Percentiles rank a stretch among this genome's conserved stretches.
phyloP scores from a whole-genome alignment of 2,113 vertebrate species.

The Meriones unguiculatus region DNA sequence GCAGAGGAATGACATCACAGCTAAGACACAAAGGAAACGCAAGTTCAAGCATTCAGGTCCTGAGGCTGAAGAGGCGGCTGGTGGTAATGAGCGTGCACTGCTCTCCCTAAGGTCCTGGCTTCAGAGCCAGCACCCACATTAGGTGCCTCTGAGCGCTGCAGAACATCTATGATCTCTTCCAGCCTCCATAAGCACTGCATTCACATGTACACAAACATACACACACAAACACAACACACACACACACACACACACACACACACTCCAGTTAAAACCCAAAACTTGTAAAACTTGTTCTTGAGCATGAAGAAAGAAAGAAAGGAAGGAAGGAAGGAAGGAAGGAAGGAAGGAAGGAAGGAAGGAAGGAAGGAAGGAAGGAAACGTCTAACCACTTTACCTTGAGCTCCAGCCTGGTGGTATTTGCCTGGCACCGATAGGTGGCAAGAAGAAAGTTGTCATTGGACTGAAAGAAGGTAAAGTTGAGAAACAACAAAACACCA shows the following conservation, averaged over 20 bases:
- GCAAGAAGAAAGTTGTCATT: conserved; percentile 97
- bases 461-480: conserved; percentile 86
- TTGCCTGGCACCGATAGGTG: conserved; percentile 98
- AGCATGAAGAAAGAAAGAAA: background rate
- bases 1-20: background rate
- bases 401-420: conserved; percentile 96
- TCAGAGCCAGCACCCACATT: too few species aligned
- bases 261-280: background rate
- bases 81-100: background rate
- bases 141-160: background rate
- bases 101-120: background rate
- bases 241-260: too few species aligned
- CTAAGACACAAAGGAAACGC: background rate
- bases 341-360: too few species aligned
- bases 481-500: background rate
- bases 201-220: background rate
- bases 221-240: too few species aligned
- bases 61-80: background rate
- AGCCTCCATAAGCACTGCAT: background rate
- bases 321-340: too few species aligned
- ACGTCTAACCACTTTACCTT: conserved; percentile 89
- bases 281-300: background rate
- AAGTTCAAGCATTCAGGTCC: background rate
- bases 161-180: background rate
- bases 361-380: background rate